phyloP scores from a whole-genome alignment of 2,888 invertebrate species.

The Eristalis arbustorum region DNA sequence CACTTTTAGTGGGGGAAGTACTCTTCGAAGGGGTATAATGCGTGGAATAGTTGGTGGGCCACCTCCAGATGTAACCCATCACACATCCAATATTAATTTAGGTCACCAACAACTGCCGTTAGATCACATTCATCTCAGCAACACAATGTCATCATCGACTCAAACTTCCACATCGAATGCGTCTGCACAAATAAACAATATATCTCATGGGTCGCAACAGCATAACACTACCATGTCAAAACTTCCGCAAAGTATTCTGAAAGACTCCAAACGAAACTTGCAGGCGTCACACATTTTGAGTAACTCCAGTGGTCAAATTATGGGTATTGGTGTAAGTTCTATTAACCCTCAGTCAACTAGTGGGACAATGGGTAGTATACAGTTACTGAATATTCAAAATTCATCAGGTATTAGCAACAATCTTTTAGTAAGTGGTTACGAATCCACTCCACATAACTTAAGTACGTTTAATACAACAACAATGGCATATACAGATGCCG shows the following conservation, averaged over 20 bases:
- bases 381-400: constrained; percentile 84
- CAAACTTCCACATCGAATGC: constrained; percentile 78
- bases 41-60: constrained; percentile 78
- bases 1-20: constrained; percentile 75
- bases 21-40: constrained; percentile 78
- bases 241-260: constrained; percentile 84
- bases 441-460: constrained; percentile 77
- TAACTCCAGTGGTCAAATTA: constrained; percentile 54
- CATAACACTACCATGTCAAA: constrained; percentile 78
- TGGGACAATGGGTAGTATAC: constrained; percentile 80
- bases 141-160: constrained; percentile 77
- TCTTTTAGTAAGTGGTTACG: constrained; percentile 75
- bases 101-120: constrained; percentile 74
- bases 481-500: constrained; percentile 80
- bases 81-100: constrained; percentile 74
- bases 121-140: constrained; percentile 77
- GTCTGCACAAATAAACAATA: constrained; percentile 63
- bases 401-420: constrained; percentile 79
- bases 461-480: constrained; percentile 78
- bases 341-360: constrained; percentile 71
- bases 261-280: constrained; percentile 84
- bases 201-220: constrained; percentile 71
- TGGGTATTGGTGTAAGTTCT: constrained; percentile 58
- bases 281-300: constrained; percentile 79
- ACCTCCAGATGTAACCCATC: constrained; percentile 80